A percentile compares a stretch with the other conserved stretches of the same genome.
Evolutionary conservation across 2,888 invertebrate species (phyloP).

Genomic region (Campoletis raptor): DNA sequence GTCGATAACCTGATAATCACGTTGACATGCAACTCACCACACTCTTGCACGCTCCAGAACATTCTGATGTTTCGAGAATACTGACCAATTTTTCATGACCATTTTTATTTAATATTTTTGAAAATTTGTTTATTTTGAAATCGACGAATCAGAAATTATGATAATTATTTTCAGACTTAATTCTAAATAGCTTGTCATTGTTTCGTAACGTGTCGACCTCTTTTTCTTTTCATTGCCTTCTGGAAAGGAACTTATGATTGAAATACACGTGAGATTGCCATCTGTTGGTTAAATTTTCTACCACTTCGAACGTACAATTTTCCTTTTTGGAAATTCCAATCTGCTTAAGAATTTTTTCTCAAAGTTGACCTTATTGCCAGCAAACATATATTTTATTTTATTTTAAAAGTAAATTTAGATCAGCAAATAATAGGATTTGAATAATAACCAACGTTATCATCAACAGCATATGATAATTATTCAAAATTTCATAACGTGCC

Average conservation of each 20-base stretch:
- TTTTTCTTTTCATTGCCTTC: conserved; percentile 31
- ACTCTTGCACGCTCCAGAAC: conserved; percentile 40
- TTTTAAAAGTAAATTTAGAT: background rate
- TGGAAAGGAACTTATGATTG: background rate
- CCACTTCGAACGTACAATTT: background rate
- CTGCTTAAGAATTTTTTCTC: background rate
- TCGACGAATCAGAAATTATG: background rate
- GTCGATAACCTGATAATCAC: conserved; percentile 30
- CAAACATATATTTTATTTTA: background rate
- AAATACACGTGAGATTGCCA: background rate
- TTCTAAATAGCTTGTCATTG: conserved; percentile 2
- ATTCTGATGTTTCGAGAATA: conserved; percentile 46
- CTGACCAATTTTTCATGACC: conserved; percentile 21
- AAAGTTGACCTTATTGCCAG: background rate
- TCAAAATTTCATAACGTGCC: background rate
- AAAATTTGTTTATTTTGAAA: background rate
- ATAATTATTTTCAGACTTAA: background rate
- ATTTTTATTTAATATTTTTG: background rate
- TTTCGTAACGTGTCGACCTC: background rate
- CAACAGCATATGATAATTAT: background rate
- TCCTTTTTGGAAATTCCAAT: background rate
- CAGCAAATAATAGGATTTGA: background rate
- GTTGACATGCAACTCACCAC: conserved; percentile 53
- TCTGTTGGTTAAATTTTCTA: background rate
- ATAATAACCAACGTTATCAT: background rate